Conservation (phyloP, 2,113 vertebrate species). For the Notothenia rossii region DNA sequence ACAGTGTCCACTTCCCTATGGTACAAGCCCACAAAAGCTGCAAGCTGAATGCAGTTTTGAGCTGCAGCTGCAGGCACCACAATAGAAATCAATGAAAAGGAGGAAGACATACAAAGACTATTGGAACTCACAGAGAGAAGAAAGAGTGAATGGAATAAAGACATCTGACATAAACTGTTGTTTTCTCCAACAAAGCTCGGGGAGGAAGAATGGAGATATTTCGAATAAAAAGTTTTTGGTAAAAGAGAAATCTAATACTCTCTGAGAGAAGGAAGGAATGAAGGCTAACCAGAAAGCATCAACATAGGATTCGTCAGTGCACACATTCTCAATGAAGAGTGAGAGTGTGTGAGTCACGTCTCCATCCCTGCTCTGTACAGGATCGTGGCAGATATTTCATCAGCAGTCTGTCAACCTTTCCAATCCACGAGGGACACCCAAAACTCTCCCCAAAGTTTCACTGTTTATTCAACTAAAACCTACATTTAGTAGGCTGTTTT, state of each 20-base stretch:
- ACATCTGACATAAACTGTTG: constrained; percentile 55
- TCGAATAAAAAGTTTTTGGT: neutral
- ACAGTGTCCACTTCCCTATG: constrained; percentile 43
- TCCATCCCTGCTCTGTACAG: constrained; percentile 49
- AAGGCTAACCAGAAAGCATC: constrained; percentile 35
- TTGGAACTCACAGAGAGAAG: constrained; percentile 43
- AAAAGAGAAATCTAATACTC: constrained; percentile 21
- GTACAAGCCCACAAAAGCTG: constrained; percentile 62
- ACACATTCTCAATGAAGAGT: constrained; percentile 18
- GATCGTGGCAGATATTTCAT: constrained; percentile 38
- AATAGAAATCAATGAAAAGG: constrained; percentile 64
- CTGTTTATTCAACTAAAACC: constrained; percentile 1
- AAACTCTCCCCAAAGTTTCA: constrained; percentile 21
- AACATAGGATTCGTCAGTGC: neutral
- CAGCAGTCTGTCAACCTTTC: constrained; percentile 53
- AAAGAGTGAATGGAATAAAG: constrained; percentile 52
- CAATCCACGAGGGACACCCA: constrained; percentile 18
- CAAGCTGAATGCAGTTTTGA: constrained; percentile 30
- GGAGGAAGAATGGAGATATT: constrained; percentile 22
- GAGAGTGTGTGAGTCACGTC: constrained; percentile 46
- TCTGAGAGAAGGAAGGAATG: constrained; percentile 34
- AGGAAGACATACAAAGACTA: constrained; percentile 53
- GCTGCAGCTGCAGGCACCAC: constrained; percentile 73
- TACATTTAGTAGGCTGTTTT: neutral
- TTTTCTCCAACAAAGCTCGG: constrained; percentile 35